phyloP scores from a whole-genome alignment of 2,113 vertebrate genomes.

The Menura novaehollandiae region DNA sequence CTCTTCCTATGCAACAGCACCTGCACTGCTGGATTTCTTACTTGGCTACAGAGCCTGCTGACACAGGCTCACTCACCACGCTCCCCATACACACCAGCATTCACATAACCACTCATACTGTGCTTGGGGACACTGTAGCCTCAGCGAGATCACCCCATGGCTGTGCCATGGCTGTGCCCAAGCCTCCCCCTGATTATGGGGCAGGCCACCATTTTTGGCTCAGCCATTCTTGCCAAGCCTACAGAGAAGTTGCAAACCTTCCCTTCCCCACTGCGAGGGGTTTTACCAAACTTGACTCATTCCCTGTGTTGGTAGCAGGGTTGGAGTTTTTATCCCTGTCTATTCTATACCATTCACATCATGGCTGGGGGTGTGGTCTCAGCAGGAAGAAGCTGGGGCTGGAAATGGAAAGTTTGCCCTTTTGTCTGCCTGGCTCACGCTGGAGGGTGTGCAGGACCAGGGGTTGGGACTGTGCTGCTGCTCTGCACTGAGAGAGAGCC shows the following conservation, averaged over 20 bases:
- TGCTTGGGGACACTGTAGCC: background rate
- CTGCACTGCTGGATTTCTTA: background rate
- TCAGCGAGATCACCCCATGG: background rate
- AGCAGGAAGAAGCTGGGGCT: background rate
- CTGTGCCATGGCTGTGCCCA: fast-evolving
- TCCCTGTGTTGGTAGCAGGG: background rate
- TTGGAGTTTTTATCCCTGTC: background rate
- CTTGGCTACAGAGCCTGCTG: background rate
- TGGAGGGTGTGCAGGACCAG: background rate
- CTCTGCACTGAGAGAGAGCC: background rate
- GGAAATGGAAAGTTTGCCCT: background rate
- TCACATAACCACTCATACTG: background rate
- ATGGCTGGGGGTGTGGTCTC: background rate
- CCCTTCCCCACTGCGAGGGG: background rate
- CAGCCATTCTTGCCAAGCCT: background rate
- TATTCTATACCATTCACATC: background rate
- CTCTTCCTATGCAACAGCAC: background rate
- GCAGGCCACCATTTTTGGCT: background rate
- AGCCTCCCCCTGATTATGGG: background rate
- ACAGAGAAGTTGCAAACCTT: background rate
- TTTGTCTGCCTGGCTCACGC: background rate
- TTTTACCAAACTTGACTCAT: background rate
- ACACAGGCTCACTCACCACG: too few relatives aligned
- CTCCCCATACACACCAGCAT: background rate
- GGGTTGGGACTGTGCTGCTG: background rate